A percentile compares a stretch with the other conserved stretches of the same genome.
Conservation (phyloP, 2,888 invertebrate species). For the Drosophila recens region DNA sequence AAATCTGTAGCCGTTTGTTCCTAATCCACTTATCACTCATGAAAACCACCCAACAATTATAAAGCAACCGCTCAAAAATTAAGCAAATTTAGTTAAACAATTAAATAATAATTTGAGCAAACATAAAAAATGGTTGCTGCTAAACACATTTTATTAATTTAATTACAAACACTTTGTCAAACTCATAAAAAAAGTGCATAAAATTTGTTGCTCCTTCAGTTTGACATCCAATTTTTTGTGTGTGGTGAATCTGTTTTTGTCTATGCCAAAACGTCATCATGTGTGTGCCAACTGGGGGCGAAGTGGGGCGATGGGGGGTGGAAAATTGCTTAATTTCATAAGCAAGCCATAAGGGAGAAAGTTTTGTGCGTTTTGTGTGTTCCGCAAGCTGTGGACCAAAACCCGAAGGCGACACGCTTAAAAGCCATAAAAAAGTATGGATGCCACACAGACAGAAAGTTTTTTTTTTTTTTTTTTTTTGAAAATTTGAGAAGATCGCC, state of each 20-base stretch:
- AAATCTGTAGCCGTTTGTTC: neutral
- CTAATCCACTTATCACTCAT: conserved; percentile 30
- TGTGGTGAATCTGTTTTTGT: conserved; percentile 65
- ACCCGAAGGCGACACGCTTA: conserved; percentile 62
- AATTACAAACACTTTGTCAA: conserved; percentile 70
- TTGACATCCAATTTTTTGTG: conserved; percentile 19
- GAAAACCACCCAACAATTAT: conserved; percentile 9
- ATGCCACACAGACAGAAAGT: conserved; percentile 55
- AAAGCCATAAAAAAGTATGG: conserved; percentile 72
- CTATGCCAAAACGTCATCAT: conserved; percentile 64
- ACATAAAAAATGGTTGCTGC: conserved; percentile 26
- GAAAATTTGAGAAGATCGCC: conserved; percentile 41
- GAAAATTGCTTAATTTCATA: conserved; percentile 77
- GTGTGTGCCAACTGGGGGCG: conserved; percentile 30
- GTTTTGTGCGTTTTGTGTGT: conserved; percentile 43
- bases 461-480: conserved; percentile 32
- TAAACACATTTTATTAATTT: conserved; percentile 68
- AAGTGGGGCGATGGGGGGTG: neutral
- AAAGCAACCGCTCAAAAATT: conserved; percentile 4
- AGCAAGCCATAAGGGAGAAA: conserved; percentile 76
- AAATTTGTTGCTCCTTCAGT: conserved; percentile 50
- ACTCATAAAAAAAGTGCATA: conserved; percentile 75
- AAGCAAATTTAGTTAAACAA: conserved; percentile 26
- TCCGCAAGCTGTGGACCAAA: conserved; percentile 56
- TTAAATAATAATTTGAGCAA: conserved; percentile 43